These are phyloP conservation scores for Diarsia mendica DNA, from an alignment of 2,888 invertebrate species.

Conservation along the genomic window DNA sequence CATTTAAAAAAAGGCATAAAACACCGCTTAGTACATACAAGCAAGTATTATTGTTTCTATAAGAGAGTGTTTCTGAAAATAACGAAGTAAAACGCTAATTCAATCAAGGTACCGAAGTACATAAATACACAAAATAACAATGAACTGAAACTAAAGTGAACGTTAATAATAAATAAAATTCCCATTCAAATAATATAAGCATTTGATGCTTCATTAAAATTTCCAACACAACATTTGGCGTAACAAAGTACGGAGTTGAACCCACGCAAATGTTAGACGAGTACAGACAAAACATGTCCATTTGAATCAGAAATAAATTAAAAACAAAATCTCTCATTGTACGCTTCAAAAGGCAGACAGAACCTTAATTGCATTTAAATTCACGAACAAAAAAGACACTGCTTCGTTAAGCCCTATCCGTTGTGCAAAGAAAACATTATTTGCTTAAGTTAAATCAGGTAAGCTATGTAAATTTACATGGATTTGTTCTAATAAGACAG, in stretches of 20 bases:
- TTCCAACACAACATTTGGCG: constrained; percentile 30
- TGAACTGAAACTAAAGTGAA: constrained; percentile 11
- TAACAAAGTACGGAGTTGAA: constrained; percentile 16
- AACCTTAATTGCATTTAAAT: constrained; percentile 88
- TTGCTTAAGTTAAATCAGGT: constrained; percentile 84
- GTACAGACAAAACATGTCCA: constrained; percentile 52
- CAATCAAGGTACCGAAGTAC: neutral
- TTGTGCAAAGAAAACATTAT: constrained; percentile 87
- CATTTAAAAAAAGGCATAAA: neutral
- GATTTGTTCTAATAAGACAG: constrained; percentile 69
- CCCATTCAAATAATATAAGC: constrained; percentile 15
- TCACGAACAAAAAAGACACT: constrained; percentile 85
- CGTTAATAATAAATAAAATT: constrained; percentile 13
- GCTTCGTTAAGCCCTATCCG: constrained; percentile 87
- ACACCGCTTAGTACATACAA: neutral
- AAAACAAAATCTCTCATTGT: constrained; percentile 70
- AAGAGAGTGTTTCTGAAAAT: neutral
- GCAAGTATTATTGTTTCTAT: neutral
- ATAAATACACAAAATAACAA: constrained; percentile 15
- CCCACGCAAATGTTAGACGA: constrained; percentile 34
- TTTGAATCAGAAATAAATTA: constrained; percentile 51
- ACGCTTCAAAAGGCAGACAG: constrained; percentile 77
- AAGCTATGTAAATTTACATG: constrained; percentile 81
- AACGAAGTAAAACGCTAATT: constrained; percentile 10
- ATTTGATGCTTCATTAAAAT: constrained; percentile 31